Base-by-base conservation (phyloP, 2,113 vertebrate species). In the Shinisaurus crocodilurus region DNA sequence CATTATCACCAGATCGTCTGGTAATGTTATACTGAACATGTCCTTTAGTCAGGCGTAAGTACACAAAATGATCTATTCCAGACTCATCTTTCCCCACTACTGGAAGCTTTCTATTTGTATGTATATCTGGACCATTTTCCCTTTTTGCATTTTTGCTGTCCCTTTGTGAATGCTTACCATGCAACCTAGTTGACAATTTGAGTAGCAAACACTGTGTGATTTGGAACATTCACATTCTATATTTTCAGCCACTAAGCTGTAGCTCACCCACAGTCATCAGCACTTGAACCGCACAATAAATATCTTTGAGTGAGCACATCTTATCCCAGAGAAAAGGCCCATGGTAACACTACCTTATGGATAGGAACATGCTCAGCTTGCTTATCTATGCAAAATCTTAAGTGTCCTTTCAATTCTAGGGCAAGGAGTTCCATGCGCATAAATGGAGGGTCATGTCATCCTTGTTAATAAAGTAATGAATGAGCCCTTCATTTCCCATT, bases 171-270 rank as follows among this genome's bases (percentile, higher is more conserved):
- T 91, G 82, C 88, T 88, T 93, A 16, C 76, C 88, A 43, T 90
- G 40, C 94, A 93, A 93, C 95, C 93, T 95, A 92, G 93, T 5
- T 94, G 63, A 45, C 90, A 91, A 94, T 94, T 95, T 93, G 94
- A 86, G 80, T 90, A 76, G 85, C 90, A 94, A 90, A 37, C 79
- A 65, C 85, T 82, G 54, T 88, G 92, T 96, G 91, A 82, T 94
- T 88, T 83, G 85, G 93, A 89, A 87, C 93, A 89, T 86, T 83
- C 85, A 93, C 88, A 89, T 79, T 69, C 83, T 91, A 88, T 74
- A 23, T 89, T 0, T 6, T 82, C 91, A 92, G 88, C 92, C 89
- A 94, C 74, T 88, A 95, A 90, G 95, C 92, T 95, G 94, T 92
- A 69, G 45, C 92, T 90, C 89, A 77, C 65, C n/a, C n/a, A 88